These are phyloP conservation scores for Choristoneura fumiferana DNA, from an alignment of 1,140 invertebrate genomes.

Conservation along the genomic window DNA sequence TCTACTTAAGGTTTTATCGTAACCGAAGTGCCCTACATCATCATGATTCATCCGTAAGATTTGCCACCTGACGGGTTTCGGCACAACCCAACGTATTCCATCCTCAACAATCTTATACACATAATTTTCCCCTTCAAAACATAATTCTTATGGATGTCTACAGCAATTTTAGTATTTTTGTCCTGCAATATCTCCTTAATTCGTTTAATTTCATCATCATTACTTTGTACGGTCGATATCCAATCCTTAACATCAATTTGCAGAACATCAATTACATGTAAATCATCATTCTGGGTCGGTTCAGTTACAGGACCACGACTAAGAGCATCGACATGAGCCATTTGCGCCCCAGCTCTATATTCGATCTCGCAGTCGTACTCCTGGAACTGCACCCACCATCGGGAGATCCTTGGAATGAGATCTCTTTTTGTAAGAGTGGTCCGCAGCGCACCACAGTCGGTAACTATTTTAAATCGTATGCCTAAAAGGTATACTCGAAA, in stretches of 20 bases:
- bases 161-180: constrained; percentile 7
- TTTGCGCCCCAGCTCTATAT: too few species aligned
- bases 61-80: constrained; percentile 18
- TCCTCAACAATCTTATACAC: background rate
- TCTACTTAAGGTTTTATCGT: constrained; percentile 23
- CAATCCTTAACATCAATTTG: constrained; percentile 8
- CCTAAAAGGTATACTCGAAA: constrained; percentile 50
- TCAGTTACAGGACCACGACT: constrained; percentile 33
- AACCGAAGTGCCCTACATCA: constrained; percentile 23
- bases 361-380: too few species aligned
- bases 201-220: constrained; percentile 20
- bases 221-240: constrained; percentile 19
- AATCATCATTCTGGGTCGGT: constrained; percentile 2
- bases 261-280: constrained; percentile 11
- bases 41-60: constrained; percentile 21
- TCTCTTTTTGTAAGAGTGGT: constrained; percentile 29
- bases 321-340: constrained; percentile 34
- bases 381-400: too few species aligned
- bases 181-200: constrained; percentile 13
- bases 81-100: constrained; percentile 17
- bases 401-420: too few species aligned
- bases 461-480: constrained; percentile 42
- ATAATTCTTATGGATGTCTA: constrained; percentile 16
- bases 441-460: constrained; percentile 42
- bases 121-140: too few species aligned